Evolutionary conservation across 2,113 vertebrate species (phyloP).

Genomic region (Petromus typicus): DNA sequence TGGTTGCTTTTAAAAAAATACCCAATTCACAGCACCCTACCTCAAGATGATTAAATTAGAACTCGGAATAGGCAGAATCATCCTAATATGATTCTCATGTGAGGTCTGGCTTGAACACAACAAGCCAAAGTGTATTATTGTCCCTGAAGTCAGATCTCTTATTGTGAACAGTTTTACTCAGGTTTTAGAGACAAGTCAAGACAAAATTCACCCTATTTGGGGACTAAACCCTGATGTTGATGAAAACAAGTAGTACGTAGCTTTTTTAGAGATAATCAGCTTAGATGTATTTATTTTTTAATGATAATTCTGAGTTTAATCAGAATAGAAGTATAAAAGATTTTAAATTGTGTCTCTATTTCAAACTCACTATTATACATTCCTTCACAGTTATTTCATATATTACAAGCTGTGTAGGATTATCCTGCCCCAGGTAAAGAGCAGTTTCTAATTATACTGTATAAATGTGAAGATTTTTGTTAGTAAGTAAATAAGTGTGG

Average conservation of each 20-base stretch:
- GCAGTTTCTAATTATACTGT: neutral
- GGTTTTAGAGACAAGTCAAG: neutral
- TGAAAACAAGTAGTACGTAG: neutral
- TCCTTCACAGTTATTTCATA: neutral
- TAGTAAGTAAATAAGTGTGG: neutral
- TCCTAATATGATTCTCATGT: constrained; percentile 29
- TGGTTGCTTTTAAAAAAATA: constrained; percentile 36
- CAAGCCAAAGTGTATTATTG: neutral
- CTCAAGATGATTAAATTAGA: constrained; percentile 33
- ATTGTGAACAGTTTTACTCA: neutral
- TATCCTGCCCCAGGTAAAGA: neutral
- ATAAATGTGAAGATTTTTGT: neutral
- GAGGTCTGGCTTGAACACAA: neutral
- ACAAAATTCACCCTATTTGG: neutral
- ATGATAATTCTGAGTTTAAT: neutral
- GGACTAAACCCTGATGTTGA: neutral
- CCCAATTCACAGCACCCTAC: neutral
- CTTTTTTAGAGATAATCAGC: neutral
- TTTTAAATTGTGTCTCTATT: neutral
- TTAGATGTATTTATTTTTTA: neutral
- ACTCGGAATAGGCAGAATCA: neutral
- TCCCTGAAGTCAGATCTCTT: neutral
- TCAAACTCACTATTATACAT: neutral
- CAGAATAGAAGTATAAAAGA: neutral
- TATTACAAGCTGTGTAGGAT: neutral